Base-by-base conservation (phyloP, 2,797 vertebrate species). In the Gymnothorax reevesii region DNA sequence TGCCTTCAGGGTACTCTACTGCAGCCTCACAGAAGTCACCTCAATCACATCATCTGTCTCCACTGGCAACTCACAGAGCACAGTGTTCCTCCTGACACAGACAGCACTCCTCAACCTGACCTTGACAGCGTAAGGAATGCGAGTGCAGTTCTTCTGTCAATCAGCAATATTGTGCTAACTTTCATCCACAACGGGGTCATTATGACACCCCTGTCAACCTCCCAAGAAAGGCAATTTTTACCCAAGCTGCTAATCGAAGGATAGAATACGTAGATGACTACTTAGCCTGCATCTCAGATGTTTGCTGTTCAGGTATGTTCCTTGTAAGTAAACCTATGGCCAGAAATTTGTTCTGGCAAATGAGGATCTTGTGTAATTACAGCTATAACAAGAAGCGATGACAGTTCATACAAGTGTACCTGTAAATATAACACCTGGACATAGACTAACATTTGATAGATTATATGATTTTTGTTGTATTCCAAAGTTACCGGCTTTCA, bases 1-100 rank as follows among this genome's bases (percentile, higher is more conserved):
- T 27, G 69, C 69, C 69, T 71, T 27, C 27, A 25, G 27, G 9
- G n/a, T 15, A 75, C 71, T 42, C 71, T 20, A 52, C 49, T 13
- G 15, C 52, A 55, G 62, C 20, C 42, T 13, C 83, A 71, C 83
- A 25, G 1, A 55, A 10, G 27, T 8, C 4, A 13, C 9, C 55
- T 17, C 66, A 17, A 33, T 75, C 66, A 54, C 66, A 33, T 55
- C 69, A 52, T 71, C 22, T 42, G 60, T 57, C 84, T 57, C 27
- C 59, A 57, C 49, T 25, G 57, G n/a, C 17, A 13, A 77, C 52
- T 57, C 33, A n/a, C 64, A 13, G 71, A 60, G 12, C 71, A 49
- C 71, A 42, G 22, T 73, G 66, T 71, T 75, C 84, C 55, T 25
- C 17, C 71, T 42, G 33, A 77, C 71, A 57, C 54, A 85, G n/a